A percentile compares a stretch with the other conserved stretches of the same genome.
Evolutionary conservation across 2,797 vertebrate species (phyloP).

Genomic region (Paguma larvata): DNA sequence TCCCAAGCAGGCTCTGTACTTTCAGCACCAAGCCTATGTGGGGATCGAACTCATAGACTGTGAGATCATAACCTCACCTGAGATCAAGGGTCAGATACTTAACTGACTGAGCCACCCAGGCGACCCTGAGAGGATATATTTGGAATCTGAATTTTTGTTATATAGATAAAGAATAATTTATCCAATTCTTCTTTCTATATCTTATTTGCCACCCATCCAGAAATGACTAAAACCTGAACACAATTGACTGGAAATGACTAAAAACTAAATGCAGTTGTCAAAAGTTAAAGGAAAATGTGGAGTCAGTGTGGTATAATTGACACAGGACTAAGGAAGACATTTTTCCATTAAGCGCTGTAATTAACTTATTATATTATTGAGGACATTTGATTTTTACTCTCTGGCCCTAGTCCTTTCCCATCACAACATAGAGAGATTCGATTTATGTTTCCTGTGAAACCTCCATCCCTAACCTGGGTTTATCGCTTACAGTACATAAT

Average conservation of each 20-base stretch:
- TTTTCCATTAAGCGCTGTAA: not conserved
- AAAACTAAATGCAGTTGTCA: not conserved
- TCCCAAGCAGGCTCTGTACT: too few relatives aligned
- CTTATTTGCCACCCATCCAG: not conserved
- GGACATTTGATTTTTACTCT: not conserved
- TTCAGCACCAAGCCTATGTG: too few relatives aligned
- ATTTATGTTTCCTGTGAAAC: not conserved
- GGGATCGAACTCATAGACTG: too few relatives aligned
- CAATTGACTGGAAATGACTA: not conserved
- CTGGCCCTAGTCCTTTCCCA: too few relatives aligned
- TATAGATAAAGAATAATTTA: not conserved
- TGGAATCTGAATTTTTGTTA: not conserved
- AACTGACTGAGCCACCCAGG: too few relatives aligned
- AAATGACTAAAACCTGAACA: not conserved
- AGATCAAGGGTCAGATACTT: too few relatives aligned
- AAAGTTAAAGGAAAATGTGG: not conserved
- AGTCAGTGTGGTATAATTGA: not conserved
- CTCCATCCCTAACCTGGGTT: not conserved
- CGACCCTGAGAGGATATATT: not conserved
- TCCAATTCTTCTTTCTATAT: not conserved
- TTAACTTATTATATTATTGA: not conserved
- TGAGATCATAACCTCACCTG: too few relatives aligned
- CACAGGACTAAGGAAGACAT: too few relatives aligned
- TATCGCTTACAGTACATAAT: not conserved
- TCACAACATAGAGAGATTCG: not conserved